These are phyloP conservation scores for Oxytorus armatus DNA, from an alignment of 2,888 invertebrate genomes.

Conservation along the genomic window DNA sequence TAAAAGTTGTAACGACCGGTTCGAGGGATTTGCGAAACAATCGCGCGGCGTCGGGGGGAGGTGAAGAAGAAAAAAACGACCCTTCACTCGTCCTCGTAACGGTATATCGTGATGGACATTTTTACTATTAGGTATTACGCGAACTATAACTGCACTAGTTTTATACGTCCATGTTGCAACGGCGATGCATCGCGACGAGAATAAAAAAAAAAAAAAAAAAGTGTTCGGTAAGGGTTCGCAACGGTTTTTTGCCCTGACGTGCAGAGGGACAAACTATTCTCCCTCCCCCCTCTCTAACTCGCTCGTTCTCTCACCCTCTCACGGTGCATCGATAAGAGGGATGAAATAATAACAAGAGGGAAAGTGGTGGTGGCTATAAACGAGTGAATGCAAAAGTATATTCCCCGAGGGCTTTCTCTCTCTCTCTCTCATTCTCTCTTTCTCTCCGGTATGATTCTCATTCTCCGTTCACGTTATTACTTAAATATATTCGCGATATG, in stretches of 20 bases:
- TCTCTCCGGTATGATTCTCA: background rate
- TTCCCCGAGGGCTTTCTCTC: background rate
- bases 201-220: background rate
- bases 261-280: background rate
- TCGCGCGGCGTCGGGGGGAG: slow-evolving; percentile 25
- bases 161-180: slow-evolving; percentile 7
- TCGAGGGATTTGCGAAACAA: slow-evolving; percentile 38
- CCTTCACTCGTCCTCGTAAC: slow-evolving; percentile 35
- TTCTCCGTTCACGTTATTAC: slow-evolving; percentile 65
- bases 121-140: slow-evolving; percentile 5
- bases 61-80: slow-evolving; percentile 36
- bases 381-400: slow-evolving; percentile 34
- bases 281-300: background rate
- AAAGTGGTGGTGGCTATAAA: slow-evolving; percentile 37
- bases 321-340: background rate
- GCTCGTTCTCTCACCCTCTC: background rate
- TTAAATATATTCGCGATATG: slow-evolving; percentile 77
- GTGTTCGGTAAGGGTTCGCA: background rate
- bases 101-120: slow-evolving; percentile 25
- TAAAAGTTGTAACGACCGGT: slow-evolving; percentile 53
- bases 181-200: slow-evolving; percentile 12
- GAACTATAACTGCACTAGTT: slow-evolving; percentile 23
- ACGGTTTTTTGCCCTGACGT: slow-evolving; percentile 1
- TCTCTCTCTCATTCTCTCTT: slow-evolving; percentile 21
- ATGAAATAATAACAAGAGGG: slow-evolving; percentile 36